Conservation (phyloP, 2,113 vertebrate genomes). For the cat (Felis catus) region DNA sequence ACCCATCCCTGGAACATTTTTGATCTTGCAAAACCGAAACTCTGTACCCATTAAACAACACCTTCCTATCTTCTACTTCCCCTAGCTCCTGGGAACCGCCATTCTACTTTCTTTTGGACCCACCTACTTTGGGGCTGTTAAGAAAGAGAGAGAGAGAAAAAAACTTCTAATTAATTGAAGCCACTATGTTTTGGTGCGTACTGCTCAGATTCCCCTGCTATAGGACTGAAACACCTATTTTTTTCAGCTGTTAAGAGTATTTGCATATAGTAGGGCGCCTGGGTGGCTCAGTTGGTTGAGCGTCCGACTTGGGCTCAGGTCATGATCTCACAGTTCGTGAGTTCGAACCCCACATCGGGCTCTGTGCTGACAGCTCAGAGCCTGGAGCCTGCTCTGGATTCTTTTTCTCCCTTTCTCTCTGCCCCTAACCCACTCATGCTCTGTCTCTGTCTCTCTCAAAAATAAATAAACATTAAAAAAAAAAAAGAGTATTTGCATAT, state of each 20-base stretch:
- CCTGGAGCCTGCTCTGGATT: too few species aligned
- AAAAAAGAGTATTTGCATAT: neutral
- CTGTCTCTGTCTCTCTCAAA: too few species aligned
- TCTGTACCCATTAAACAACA: neutral
- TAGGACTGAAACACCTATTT: neutral
- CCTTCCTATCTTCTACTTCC: neutral
- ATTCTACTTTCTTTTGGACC: neutral
- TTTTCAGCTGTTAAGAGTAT: neutral
- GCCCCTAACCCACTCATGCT: too few species aligned
- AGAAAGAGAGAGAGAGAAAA: neutral
- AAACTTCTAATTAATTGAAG: neutral
- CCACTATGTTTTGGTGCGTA: neutral
- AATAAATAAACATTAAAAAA: too few species aligned
- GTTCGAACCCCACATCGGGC: too few species aligned
- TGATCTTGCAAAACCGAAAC: conserved; percentile 16
- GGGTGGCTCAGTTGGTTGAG: too few species aligned
- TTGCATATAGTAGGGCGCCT: neutral
- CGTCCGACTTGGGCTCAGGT: too few species aligned
- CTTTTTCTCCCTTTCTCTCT: too few species aligned
- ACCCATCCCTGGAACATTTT: neutral
- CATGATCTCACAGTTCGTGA: too few species aligned
- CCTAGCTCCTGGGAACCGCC: neutral
- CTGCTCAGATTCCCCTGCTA: neutral
- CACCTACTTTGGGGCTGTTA: neutral
- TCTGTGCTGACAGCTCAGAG: too few species aligned